phyloP scores from a whole-genome alignment of 2,797 vertebrate species.

The Staurois parvus region DNA sequence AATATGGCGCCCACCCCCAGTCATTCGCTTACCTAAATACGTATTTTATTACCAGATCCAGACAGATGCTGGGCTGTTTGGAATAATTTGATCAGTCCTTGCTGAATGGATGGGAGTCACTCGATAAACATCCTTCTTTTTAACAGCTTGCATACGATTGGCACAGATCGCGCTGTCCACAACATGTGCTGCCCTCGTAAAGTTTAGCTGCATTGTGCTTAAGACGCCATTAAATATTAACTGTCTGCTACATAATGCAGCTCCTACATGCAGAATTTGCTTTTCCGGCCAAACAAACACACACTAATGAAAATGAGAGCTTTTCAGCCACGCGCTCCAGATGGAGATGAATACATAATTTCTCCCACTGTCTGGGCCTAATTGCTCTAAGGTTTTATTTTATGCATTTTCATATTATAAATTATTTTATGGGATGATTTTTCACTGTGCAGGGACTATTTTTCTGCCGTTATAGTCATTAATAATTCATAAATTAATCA shows the following conservation, averaged over 20 bases:
- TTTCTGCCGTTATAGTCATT: not conserved
- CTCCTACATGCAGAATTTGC: slow-evolving; percentile 36
- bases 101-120: not conserved
- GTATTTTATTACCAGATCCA: slow-evolving; percentile 19
- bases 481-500: slow-evolving; percentile 6
- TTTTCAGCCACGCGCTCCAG: slow-evolving; percentile 30
- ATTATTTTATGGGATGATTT: slow-evolving; percentile 30
- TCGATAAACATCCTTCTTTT: slow-evolving; percentile 1
- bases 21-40: slow-evolving; percentile 32
- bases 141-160: slow-evolving; percentile 2
- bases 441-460: not conserved
- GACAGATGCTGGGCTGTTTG: slow-evolving; percentile 38
- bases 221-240: slow-evolving; percentile 53
- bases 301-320: slow-evolving; percentile 49
- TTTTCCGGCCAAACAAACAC: slow-evolving; percentile 57
- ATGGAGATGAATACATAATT: slow-evolving; percentile 60
- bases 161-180: slow-evolving; percentile 1
- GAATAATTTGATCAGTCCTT: slow-evolving; percentile 36
- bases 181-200: slow-evolving; percentile 40
- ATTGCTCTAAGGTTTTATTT: slow-evolving; percentile 31
- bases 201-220: slow-evolving; percentile 39
- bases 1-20: slow-evolving; percentile 30
- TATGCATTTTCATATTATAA: not conserved
- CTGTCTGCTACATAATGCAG: slow-evolving; percentile 43
- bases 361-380: slow-evolving; percentile 1